Evolutionary conservation across 1,140 invertebrate species (phyloP).

Genomic region (Penaeus vannamei): DNA sequence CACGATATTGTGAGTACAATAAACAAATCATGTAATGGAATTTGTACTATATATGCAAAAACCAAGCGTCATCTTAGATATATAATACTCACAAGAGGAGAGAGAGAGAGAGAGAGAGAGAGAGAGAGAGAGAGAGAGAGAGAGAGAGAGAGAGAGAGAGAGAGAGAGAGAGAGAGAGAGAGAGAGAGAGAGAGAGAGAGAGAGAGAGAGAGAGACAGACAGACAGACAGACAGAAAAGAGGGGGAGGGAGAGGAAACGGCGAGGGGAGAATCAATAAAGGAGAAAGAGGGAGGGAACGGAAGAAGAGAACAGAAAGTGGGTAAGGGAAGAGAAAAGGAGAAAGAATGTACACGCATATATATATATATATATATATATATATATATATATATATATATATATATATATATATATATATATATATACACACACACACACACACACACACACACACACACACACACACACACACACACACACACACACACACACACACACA

Average conservation of each 20-base stretch:
- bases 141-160: neutral
- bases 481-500: too few species aligned
- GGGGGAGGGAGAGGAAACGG: too few species aligned
- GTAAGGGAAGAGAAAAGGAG: too few species aligned
- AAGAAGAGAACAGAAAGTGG: neutral
- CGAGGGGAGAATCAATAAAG: neutral
- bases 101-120: neutral
- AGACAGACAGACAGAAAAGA: neutral
- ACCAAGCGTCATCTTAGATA: neutral
- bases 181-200: constrained; percentile 72
- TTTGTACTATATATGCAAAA: neutral
- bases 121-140: neutral
- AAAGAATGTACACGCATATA: too few species aligned
- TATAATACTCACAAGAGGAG: neutral
- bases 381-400: too few species aligned
- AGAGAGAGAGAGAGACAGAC: neutral
- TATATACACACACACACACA: too few species aligned
- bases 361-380: too few species aligned
- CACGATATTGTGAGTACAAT: too few species aligned
- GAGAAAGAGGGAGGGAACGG: neutral
- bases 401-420: too few species aligned
- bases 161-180: constrained; percentile 72
- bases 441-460: too few species aligned
- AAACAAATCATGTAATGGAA: neutral
- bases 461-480: too few species aligned